Percentiles rank a stretch among this genome's conserved stretches.
Conservation (phyloP, 2,113 vertebrate genomes). For the Taxidea taxus region DNA sequence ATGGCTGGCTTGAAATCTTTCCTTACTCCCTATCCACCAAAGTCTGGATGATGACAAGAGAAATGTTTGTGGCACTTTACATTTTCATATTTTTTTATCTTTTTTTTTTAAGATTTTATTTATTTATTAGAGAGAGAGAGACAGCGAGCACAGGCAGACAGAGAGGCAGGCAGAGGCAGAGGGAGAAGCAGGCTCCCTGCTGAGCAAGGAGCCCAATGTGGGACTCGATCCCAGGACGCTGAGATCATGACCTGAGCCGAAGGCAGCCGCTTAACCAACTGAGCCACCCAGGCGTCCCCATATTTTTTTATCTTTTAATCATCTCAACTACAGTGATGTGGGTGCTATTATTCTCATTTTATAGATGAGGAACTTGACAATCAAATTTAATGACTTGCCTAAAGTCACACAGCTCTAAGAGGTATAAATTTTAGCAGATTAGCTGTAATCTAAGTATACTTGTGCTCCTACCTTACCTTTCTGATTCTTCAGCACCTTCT, state of each 20-base stretch:
- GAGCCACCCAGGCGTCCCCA: too few relatives aligned
- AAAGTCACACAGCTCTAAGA: neutral
- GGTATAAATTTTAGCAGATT: too few relatives aligned
- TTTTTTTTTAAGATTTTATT: too few relatives aligned
- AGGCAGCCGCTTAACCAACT: too few relatives aligned
- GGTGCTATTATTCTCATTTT: neutral
- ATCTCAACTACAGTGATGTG: neutral
- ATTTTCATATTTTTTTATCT: neutral
- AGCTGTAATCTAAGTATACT: neutral
- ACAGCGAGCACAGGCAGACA: too few relatives aligned
- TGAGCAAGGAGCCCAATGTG: too few relatives aligned
- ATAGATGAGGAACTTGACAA: neutral
- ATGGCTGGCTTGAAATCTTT: neutral
- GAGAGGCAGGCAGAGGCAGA: too few relatives aligned
- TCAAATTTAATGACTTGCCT: neutral
- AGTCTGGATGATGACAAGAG: neutral
- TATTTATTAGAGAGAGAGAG: too few relatives aligned
- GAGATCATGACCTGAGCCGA: too few relatives aligned
- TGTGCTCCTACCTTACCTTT: constrained; percentile 70
- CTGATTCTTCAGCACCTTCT: neutral
- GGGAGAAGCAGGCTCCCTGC: too few relatives aligned
- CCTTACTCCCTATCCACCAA: neutral
- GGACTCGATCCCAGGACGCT: too few relatives aligned
- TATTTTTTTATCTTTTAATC: neutral
- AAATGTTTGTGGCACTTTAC: neutral